Evolutionary conservation across 1,140 invertebrate genomes (phyloP), one percentile per base, ranked within the genome.

Genomic region (Andrena cerasifolii): DNA sequence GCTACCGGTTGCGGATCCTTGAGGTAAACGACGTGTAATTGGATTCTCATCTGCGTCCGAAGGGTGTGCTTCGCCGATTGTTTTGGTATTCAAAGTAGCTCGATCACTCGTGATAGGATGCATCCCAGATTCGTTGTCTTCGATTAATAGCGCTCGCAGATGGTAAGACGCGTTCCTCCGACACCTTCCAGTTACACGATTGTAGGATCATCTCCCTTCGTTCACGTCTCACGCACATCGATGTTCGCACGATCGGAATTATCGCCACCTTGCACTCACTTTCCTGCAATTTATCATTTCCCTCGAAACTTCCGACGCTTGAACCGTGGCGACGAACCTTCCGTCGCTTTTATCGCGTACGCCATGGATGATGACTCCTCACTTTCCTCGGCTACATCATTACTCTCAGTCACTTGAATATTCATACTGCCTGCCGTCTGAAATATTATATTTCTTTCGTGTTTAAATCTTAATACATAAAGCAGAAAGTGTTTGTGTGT

Each of bases 31-130:
- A 24, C 40, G 21, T 24, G 3, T 49, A 61, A 72, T 49, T 36
- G 56, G 21, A 49, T 36, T 33, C 59, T 7, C 54, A 16, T n/a
- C 26, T 5, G 3, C 21, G n/a, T 40, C 3, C 24, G 28, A 24
- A 33, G 54, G 10, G n/a, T 6, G n/a, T 45, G n/a, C 14, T 59
- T 21, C 40, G 18, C 26, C 18, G 8, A 36, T 43, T 45, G 51
- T 56, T 56, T 56, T 31, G 51, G 21, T 61, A 61, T 72, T 72
- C 68, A 61, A 61, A 72, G 28, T 21, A 49, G 40, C 12, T 26
- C 14, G 40, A 59, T 33, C 16, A 33, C 28, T 14, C 56, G 56
- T 45, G 6, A 14, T 6, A 26, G 28, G 5, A 14, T 24, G 28
- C 40, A 16, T 6, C 28, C 14, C 40, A 10, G n/a, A 21, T 16